Conservation (phyloP, 2,888 invertebrate species). For the Drosophila pseudotakahashii region DNA sequence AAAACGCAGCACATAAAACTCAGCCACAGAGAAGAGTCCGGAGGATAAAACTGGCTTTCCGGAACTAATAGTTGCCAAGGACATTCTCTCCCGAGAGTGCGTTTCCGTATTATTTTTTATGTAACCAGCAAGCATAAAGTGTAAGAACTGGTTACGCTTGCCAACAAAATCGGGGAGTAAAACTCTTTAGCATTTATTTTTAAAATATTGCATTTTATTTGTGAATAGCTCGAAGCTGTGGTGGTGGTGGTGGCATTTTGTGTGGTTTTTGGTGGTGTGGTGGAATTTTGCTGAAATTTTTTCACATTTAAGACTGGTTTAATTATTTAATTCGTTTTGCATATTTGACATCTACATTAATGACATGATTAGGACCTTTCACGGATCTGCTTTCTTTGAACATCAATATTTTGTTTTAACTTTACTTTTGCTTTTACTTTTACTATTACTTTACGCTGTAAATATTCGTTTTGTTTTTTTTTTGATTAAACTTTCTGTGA, state of each 20-base stretch:
- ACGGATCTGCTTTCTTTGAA: conserved; percentile 61
- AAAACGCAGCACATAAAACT: conserved; percentile 13
- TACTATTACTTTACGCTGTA: conserved; percentile 46
- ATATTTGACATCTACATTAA: conserved; percentile 48
- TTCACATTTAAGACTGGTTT: conserved; percentile 54
- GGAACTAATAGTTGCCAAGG: conserved; percentile 9
- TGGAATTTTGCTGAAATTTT: conserved; percentile 54
- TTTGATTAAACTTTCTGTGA: conserved; percentile 51
- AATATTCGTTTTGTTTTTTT: conserved; percentile 35
- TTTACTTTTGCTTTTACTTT: conserved; percentile 45
- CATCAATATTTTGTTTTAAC: conserved; percentile 65
- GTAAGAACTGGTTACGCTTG: neutral
- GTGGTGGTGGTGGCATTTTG: conserved; percentile 15
- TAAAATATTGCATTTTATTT: conserved; percentile 79
- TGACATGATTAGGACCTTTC: conserved; percentile 69
- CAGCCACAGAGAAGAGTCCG: neutral
- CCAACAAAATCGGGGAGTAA: conserved; percentile 1
- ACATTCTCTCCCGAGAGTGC: conserved; percentile 12
- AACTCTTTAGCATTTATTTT: conserved; percentile 49
- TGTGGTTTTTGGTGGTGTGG: conserved; percentile 27
- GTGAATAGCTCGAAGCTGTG: conserved; percentile 75
- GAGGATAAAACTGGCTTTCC: neutral
- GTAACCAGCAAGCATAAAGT: neutral
- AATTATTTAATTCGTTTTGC: conserved; percentile 64
- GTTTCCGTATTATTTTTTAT: conserved; percentile 6